Percentiles rank a stretch among this genome's conserved stretches.
phyloP scores from a whole-genome alignment of 2,797 vertebrate genomes.

The Sebastes reedi region DNA sequence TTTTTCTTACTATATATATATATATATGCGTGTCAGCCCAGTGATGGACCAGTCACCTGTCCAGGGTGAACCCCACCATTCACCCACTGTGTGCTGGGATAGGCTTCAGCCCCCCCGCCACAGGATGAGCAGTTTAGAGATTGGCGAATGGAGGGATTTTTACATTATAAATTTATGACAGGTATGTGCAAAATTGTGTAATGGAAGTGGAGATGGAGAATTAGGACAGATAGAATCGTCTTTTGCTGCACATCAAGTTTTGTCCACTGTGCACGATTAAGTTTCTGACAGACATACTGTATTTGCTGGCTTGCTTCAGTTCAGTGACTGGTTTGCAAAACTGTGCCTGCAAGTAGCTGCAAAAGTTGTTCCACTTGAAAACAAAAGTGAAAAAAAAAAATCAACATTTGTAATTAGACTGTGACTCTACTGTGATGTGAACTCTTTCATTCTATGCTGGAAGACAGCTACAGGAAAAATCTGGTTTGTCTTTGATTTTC shows the following conservation, averaged over 20 bases:
- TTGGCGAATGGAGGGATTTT: not conserved
- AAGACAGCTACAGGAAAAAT: not conserved
- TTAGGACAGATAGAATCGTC: not conserved
- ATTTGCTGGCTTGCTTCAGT: not conserved
- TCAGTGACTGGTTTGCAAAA: not conserved
- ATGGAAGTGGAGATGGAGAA: too few relatives aligned
- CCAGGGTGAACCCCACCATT: not conserved
- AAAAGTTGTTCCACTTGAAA: not conserved
- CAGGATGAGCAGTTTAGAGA: not conserved
- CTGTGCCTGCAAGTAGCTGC: not conserved
- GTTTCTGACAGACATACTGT: not conserved
- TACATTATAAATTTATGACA: not conserved
- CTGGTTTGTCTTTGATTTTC: not conserved
- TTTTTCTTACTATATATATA: not conserved
- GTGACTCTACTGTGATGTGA: not conserved
- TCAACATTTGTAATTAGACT: not conserved
- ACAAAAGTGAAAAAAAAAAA: constrained; percentile 1
- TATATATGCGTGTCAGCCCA: not conserved
- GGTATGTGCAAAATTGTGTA: not conserved
- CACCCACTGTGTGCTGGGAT: not conserved
- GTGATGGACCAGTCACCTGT: not conserved
- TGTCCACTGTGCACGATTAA: not conserved
- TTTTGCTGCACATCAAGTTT: not conserved
- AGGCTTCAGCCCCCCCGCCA: too few relatives aligned
- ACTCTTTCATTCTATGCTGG: not conserved